These are phyloP conservation scores for Drosophila borborema DNA, from an alignment of 2,888 invertebrate genomes.

Conservation along the genomic window DNA sequence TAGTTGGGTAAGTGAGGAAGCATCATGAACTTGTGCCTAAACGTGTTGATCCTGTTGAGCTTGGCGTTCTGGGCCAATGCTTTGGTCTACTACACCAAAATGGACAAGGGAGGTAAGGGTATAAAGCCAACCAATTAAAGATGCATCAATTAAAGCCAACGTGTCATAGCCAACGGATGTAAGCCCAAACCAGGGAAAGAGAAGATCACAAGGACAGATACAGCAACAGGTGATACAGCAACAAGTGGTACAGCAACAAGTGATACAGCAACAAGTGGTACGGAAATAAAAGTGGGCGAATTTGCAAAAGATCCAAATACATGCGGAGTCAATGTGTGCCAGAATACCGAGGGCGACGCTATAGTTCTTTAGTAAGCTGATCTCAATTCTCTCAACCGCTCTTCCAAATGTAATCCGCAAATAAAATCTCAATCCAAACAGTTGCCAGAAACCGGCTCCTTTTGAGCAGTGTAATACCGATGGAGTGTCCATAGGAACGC, in stretches of 20 bases:
- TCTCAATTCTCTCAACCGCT: too few relatives aligned
- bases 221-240: not conserved
- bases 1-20: not conserved
- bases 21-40: not conserved
- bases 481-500: conserved; percentile 32
- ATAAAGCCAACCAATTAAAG: too few relatives aligned
- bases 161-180: conserved; percentile 47
- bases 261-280: not conserved
- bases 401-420: not conserved
- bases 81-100: conserved; percentile 44
- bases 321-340: conserved; percentile 49
- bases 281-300: conserved; percentile 31
- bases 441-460: conserved; percentile 53
- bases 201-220: not conserved
- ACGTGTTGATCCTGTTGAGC: conserved; percentile 1
- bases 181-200: not conserved
- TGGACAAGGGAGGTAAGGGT: conserved; percentile 39
- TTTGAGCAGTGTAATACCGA: conserved; percentile 37
- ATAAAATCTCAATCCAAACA: not conserved
- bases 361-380: conserved; percentile 59
- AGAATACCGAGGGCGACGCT: conserved; percentile 43
- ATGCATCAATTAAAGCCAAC: not conserved
- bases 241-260: too few relatives aligned
- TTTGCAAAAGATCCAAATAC: conserved; percentile 25
- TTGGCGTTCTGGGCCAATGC: not conserved